Percentiles rank a stretch among this genome's conserved stretches.
Conservation (phyloP, 2,797 vertebrate species). For the Manis crassicaudata region DNA sequence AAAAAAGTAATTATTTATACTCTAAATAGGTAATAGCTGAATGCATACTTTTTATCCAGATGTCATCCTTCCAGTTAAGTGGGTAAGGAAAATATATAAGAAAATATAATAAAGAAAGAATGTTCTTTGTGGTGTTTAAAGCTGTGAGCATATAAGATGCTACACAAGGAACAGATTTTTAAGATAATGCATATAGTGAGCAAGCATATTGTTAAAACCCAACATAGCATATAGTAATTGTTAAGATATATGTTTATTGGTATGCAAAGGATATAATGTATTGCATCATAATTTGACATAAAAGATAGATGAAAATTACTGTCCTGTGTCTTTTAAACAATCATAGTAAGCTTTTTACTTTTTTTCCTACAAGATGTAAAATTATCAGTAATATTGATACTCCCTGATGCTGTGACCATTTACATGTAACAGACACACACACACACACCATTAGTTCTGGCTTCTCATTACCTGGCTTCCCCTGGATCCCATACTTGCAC, state of each 20-base stretch:
- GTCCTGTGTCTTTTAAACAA: not conserved
- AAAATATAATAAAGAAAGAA: too few relatives aligned
- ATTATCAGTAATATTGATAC: not conserved
- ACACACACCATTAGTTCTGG: not conserved
- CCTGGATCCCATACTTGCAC: not conserved
- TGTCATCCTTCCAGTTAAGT: not conserved
- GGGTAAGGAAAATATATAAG: not conserved
- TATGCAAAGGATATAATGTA: not conserved
- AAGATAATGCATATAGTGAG: not conserved
- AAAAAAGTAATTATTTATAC: not conserved
- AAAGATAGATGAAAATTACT: not conserved
- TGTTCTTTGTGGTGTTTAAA: not conserved
- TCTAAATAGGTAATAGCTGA: not conserved
- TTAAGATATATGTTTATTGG: not conserved
- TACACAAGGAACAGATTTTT: not conserved
- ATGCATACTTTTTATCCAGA: not conserved
- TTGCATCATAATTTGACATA: not conserved
- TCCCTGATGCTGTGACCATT: not conserved
- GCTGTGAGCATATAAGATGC: not conserved
- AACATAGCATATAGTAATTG: not conserved
- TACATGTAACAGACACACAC: not conserved
- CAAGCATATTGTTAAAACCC: not conserved
- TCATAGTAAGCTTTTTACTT: not conserved
- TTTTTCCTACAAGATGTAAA: not conserved
- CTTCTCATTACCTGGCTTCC: not conserved